Evolutionary conservation across 2,113 vertebrate species (phyloP).

Genomic region (Sorex fumeus): DNA sequence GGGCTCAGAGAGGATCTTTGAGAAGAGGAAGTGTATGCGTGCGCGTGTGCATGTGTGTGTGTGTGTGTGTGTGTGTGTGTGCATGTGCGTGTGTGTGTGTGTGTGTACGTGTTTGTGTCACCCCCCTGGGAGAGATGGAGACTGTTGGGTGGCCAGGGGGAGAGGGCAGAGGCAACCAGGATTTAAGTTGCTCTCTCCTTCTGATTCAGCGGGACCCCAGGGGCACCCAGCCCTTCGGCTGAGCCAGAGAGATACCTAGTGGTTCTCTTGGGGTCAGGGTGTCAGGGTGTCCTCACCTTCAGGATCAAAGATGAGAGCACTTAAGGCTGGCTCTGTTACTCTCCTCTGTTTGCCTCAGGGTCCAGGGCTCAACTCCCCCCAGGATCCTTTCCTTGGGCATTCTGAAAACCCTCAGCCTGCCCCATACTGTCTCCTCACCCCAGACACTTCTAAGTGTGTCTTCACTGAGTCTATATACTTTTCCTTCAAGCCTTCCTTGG

Average conservation of each 20-base stretch:
- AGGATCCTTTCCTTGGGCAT: too few species aligned
- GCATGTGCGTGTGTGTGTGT: too few species aligned
- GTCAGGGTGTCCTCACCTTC: neutral
- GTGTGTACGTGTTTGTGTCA: too few species aligned
- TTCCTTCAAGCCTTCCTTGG: neutral
- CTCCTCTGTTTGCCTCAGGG: neutral
- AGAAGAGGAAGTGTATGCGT: neutral
- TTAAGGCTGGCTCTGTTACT: neutral
- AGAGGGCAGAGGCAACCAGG: neutral
- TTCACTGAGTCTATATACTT: neutral
- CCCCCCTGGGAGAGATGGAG: neutral
- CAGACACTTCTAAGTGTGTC: neutral
- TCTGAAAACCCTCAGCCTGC: neutral
- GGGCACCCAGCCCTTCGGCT: neutral
- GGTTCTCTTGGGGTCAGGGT: neutral
- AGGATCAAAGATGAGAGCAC: neutral
- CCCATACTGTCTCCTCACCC: too few species aligned
- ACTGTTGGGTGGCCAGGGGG: neutral
- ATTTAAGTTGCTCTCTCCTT: neutral
- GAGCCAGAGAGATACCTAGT: too few species aligned
- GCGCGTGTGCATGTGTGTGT: too few species aligned
- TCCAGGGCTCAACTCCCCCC: neutral
- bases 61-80: too few species aligned
- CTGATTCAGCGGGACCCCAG: neutral
- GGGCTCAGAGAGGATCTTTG: neutral